Evolutionary conservation across 2,113 vertebrate genomes (phyloP).

Genomic region (Thalassarche chlororhynchos): DNA sequence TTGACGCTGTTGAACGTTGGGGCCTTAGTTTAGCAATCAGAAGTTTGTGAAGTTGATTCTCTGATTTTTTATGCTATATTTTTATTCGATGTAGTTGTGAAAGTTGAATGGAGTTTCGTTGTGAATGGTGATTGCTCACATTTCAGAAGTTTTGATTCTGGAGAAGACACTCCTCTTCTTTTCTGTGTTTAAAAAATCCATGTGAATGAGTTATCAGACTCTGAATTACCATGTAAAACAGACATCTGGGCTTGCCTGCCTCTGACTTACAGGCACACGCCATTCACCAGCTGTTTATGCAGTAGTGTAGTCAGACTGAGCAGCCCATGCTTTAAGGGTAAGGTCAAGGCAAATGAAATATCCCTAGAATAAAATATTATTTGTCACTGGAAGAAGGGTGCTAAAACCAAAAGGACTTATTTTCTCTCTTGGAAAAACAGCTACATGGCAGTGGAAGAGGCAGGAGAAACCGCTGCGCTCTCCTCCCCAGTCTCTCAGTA

Average conservation of each 20-base stretch:
- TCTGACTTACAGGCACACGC: background rate
- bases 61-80: background rate
- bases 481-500: background rate
- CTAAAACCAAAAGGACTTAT: background rate
- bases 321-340: background rate
- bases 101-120: background rate
- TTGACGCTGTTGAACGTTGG: background rate
- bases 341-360: background rate
- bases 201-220: background rate
- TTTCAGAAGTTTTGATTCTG: background rate
- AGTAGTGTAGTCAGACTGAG: background rate
- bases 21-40: background rate
- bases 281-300: background rate
- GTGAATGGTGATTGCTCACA: background rate
- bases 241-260: background rate
- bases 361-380: background rate
- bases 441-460: background rate
- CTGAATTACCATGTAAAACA: background rate
- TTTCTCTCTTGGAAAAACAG: background rate
- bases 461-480: background rate
- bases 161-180: background rate
- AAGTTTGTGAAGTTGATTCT: background rate
- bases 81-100: background rate
- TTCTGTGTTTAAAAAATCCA: background rate
- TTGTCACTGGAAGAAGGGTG: background rate